Evolutionary conservation across 2,113 vertebrate genomes (phyloP), one percentile per base, ranked within the genome.

Genomic region (Mustelus asterias): DNA sequence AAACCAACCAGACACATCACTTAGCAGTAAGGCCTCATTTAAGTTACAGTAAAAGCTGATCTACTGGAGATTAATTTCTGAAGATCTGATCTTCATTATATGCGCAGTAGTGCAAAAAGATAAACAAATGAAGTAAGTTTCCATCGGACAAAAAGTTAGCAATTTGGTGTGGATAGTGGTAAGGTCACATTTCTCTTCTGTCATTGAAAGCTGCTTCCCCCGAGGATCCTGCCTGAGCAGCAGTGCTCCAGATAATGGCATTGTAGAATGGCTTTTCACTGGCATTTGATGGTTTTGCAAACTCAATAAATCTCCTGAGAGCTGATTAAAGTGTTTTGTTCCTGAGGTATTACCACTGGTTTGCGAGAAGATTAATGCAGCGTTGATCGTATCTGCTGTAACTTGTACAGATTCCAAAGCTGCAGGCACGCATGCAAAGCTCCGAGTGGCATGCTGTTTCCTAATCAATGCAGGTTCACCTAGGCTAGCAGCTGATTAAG

Each of bases 341-440:
- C 94, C 96, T 85, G 96, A 96, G 96, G 86, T 72, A 95, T 96
- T 96, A 95, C 78, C 88, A 96, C 90, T 95, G 9, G 44, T 96
- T 37, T 92, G 76, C 95, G 83, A 95, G 85, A 97, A 97, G 97
- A 97, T 96, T 96, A 97, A 97, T 97, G 97, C 96, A 78, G 80
- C 96, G 95, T 95, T 94, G 96, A 96, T 96, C 58, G 63, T 96
- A 95, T 96, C 95, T 96, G 95, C 96, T 96, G 96, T 96, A 95
- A 80, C 94, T 63, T 41, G 33, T 83, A 96, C 97, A 97, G 97
- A 97, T 96, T 90, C 88, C 37, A 29, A 96, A 96, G 69, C 94
- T 95, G 96, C 95, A 92, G 95, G 93, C 58, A 54, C 85, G 41
- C 16, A 80, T 1, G n/a, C 63, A 90, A 96, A 72, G 70, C 90